phyloP scores from a whole-genome alignment of 2,113 vertebrate genomes.

The Trogon surrucura region DNA sequence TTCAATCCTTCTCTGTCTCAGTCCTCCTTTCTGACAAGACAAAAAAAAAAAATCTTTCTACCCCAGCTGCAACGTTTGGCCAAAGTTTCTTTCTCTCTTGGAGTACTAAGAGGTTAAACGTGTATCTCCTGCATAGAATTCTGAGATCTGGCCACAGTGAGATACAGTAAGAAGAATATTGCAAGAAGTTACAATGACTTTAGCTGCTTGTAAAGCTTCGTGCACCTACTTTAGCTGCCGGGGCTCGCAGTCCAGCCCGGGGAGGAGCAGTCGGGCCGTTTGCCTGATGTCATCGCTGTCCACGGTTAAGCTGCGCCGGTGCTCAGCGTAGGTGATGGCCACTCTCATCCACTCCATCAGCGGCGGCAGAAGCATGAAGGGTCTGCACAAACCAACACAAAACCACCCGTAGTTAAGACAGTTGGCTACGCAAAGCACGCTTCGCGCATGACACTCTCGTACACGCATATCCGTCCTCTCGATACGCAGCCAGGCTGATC shows the following conservation, averaged over 20 bases:
- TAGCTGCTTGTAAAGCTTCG: background rate
- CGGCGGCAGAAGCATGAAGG: slow-evolving; percentile 93
- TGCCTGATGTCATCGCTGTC: slow-evolving; percentile 96
- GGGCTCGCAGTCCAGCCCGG: slow-evolving; percentile 95
- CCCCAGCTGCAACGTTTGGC: background rate
- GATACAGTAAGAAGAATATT: accelerated
- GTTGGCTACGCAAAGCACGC: background rate
- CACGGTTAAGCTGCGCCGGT: slow-evolving; percentile 92
- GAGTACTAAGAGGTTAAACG: accelerated
- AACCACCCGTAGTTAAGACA: accelerated
- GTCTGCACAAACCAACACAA: slow-evolving; percentile 71
- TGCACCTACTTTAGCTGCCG: slow-evolving; percentile 90
- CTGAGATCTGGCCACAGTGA: accelerated
- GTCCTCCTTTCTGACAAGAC: background rate
- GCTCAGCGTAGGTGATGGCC: slow-evolving; percentile 94
- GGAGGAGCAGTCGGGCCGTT: slow-evolving; percentile 90
- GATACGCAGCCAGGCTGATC: background rate
- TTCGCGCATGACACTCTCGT: accelerated
- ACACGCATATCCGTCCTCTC: background rate
- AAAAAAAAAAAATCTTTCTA: background rate
- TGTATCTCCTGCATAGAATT: accelerated
- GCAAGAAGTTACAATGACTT: background rate
- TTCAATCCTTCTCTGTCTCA: background rate
- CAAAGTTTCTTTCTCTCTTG: background rate
- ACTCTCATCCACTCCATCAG: slow-evolving; percentile 99